Base-by-base conservation (phyloP, 2,113 vertebrate species). In the Fregata magnificens region DNA sequence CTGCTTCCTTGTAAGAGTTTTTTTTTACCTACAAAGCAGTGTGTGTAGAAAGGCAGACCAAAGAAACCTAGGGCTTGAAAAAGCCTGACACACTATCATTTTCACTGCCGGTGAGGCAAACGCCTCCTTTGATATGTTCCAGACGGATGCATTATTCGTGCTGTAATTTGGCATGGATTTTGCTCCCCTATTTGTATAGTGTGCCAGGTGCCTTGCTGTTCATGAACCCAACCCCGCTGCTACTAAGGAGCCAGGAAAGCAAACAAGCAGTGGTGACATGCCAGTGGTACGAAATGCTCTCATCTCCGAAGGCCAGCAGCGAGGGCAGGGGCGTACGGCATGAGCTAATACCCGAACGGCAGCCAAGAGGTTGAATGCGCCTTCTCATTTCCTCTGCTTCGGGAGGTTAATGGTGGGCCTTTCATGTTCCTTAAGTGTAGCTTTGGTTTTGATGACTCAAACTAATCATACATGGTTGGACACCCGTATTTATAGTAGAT, bases 161-260 rank as follows among this genome's bases (percentile, higher is more conserved):
- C 87, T 84, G 73, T 85, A 90, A 85, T 85, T 92, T 96, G 96
- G 93, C 93, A 95, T 4, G 24, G 84, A 34, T 91, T 91, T 94
- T 96, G 19, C 74, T 91, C 58, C 83, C 44, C 40, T 85, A 9
- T 87, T 91, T 90, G 70, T 69, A 13, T 2, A 87, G 69, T 13
- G 78, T 96, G 87, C 95, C 92, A 97, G 95, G 85, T 96, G 78
- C 71, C 95, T 93, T 93, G 88, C 92, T 96, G 96, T 52, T 96
- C 84, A 45, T 45, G 67, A 82, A 58, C 82, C 74, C 82, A 95
- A 44, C 49, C 82, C 45, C 3, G 1, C 59, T 55, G 73, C 96
- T 94, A n/a, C 81, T 80, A 56, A 73, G 84, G 87, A 91, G 89
- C 78, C 96, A 83, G 89, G 78, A 95, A 96, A 90, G 82, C 84